Base-by-base conservation (phyloP, 2,888 invertebrate species). In the Volucella inanis region DNA sequence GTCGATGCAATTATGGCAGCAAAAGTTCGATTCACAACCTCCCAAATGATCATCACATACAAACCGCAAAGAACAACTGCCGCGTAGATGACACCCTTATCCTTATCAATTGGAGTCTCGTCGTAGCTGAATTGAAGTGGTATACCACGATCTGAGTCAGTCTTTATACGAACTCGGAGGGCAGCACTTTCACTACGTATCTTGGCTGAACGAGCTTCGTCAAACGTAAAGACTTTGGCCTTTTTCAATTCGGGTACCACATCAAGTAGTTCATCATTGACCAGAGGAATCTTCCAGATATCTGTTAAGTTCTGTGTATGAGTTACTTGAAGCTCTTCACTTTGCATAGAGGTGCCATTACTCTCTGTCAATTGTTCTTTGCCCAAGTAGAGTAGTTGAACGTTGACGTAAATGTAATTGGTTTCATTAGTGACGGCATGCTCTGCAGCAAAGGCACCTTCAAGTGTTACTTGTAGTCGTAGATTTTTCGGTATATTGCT, bases 41-140 rank as follows among this genome's bases (percentile, higher is more conserved):
- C 92, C 89, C 90, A 97, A 85, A 97, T 95, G 64, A 98, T 97
- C 50, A 98, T 93, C 10, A 96, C 88, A 88, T 98, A 98, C n/a
- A 98, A 92, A 0, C 94, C 94, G 0, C 95, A 81, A 0, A 98
- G 93, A 1, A 98, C 93, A 0, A 95, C 87, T 0, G 95, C 93
- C 0, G 96, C 96, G 88, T 95, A 96, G 12, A 95, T 91, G 12
- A 96, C 94, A 0, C 97, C 97, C 80, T 94, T 93, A 41, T 94
- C 92, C 14, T 93, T 93, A 57, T 95, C 93, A 38, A 96, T 93
- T 0, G 96, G 95, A 39, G 94, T 93, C 38, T 94, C 89, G 88
- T 95, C 94, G 88, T 95, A 95, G 79, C 93, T 91, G 62, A 95
- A 89, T 1, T 94, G 93, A 1, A 95, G 84, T 0, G 95, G 91